Conservation (phyloP, 2,113 vertebrate genomes). For the Coracopsis vasa region DNA sequence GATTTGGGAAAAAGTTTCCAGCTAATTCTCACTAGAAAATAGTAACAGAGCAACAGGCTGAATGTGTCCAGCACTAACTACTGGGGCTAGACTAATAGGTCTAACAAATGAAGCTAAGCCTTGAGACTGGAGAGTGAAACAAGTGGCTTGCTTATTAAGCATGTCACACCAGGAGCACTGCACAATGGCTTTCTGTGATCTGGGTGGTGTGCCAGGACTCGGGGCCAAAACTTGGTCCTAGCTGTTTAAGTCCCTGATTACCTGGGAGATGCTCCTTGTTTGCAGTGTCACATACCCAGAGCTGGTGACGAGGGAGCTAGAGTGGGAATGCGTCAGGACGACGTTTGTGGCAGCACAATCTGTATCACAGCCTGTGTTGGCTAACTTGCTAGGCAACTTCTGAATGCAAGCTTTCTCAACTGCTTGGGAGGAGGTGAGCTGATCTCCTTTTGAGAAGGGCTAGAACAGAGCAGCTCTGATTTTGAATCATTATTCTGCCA, state of each 20-base stretch:
- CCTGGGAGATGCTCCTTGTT: constrained; percentile 29
- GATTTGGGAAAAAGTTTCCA: neutral
- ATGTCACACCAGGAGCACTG: neutral
- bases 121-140: neutral
- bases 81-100: neutral
- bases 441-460: constrained; percentile 13
- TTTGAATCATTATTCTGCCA: neutral
- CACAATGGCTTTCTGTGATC: neutral
- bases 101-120: neutral
- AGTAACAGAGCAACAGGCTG: neutral
- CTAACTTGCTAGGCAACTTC: constrained; percentile 52
- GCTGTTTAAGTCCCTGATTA: neutral
- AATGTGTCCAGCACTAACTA: neutral
- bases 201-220: neutral
- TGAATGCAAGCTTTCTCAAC: constrained; percentile 54
- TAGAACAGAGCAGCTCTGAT: constrained; percentile 51
- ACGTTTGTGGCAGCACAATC: constrained; percentile 29
- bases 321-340: constrained; percentile 38
- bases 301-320: constrained; percentile 21
- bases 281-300: neutral
- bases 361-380: neutral
- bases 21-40: neutral
- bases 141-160: neutral
- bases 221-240: neutral
- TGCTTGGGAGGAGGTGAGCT: constrained; percentile 27